Evolutionary conservation across 2,797 vertebrate species (phyloP), one percentile per base, ranked within the genome.

Genomic region (Orientallactaga sibirica): DNA sequence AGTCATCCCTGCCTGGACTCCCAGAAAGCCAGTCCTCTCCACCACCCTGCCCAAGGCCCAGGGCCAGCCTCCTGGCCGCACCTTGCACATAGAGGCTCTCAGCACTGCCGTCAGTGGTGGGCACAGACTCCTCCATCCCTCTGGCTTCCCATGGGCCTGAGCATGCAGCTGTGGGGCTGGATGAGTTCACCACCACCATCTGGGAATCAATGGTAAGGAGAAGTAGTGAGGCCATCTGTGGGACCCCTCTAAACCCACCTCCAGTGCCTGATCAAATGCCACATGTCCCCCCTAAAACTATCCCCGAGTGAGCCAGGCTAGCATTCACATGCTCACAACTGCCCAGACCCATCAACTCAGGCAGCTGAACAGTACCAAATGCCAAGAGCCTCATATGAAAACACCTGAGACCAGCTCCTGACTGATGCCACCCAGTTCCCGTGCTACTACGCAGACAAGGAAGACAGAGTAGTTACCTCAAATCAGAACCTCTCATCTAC

Each of bases 41-140:
- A 20, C 22, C 1, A 2, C 41, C 68, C 80, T 2, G 18, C 86
- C 70, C 55, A 3, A 19, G 29, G 62, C 55, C 43, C 73, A 0
- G 11, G 20, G 58, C 24, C 1, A 2, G 37, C 33, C 62, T 27
- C 68, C 37, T 0, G 19, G 75, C 55, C 4, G 90, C 95, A 99
- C 99, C 99, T 98, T 99, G 98, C 95, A 99, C 93, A 74, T 99
- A 99, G 20, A 99, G 99, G 94, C 99, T 99, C 97, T 99, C 99
- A 7, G 98, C 99, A 55, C 99, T 99, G 90, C 98, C 98, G 9
- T 99, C 99, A 0, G 98, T 99, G 7, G 98, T 61, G 0, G 97
- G 90, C n/a, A 98, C 98, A 0, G 98, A 97, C 93, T 99, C 99
- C 74, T 99, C 99, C 94, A 98, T 97, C 20, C 98, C 98, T 94